Base-by-base conservation (phyloP, 2,888 invertebrate species). In the Xylota sylvarum region DNA sequence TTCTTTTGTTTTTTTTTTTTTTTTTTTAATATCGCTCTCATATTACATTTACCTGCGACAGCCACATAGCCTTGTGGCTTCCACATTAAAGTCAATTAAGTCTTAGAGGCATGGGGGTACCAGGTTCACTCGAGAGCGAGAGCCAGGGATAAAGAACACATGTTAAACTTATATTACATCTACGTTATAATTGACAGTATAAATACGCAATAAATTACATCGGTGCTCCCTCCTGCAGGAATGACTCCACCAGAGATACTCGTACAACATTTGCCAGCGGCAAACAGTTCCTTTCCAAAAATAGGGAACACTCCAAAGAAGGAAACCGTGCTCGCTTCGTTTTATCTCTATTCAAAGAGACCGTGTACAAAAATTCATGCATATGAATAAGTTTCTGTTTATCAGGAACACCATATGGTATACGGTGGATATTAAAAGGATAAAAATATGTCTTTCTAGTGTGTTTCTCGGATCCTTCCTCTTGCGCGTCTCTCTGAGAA, bases 371-470 rank as follows among this genome's bases (percentile, higher is more conserved):
- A 82, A 78, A 78, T 77, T 73, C 86, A 86, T 86, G 86, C 86
- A 86, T 86, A 86, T 86, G 86, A 82, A 86, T 86, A 86, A 86
- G 73, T 86, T 81, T 77, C 70, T 81, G 86, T 86, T 86, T 86
- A 86, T 86, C 86, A 86, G 69, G 69, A 78, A 78, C 82, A 78
- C 82, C 86, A 82, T 82, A 82, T 82, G 86, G 82, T 50, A 78
- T 82, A 76, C 58, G 85, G 43, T 37, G 62, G 82, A 82, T 73
- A 82, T 78, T 73, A 70, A 76, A 78, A 78, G 78, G 81, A 82
- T 76, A 73, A 56, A 81, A 80, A 80, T 80, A 64, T 73, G 73
- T 73, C 48, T 40, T 58, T 73, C 50, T 58, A 46, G 52, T 67
- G 52, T 70, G 60, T 52, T 81, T 67, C 37, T 72, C 37, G 60